Evolutionary conservation across 1,140 invertebrate genomes (phyloP), one percentile per base, ranked within the genome.

Genomic region (Stegodyphus dumicola): DNA sequence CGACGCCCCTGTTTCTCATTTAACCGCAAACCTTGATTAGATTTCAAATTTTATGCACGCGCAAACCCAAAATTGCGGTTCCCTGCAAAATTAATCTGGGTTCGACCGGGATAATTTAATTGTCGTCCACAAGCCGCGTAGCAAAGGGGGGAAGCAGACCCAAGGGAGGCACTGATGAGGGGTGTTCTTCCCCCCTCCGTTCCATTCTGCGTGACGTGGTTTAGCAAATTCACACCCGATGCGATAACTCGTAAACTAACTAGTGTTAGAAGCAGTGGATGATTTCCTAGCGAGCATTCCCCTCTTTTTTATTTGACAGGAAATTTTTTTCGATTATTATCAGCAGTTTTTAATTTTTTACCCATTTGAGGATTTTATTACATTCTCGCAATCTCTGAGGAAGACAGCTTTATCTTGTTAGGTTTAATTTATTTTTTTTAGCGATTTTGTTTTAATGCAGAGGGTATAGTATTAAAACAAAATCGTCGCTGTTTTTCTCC

Each of bases 21-120:
- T 83, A 83, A 83, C 79, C 79, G 79, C 79, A 49, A 83, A 54
- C 79, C 79, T 83, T 83, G 79, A 83, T 83, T 83, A 83, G 79
- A 83, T 83, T 83, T 83, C 79, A 83, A 83, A 83, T 83, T 83
- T 83, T 83, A 83, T 83, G 79, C 79, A 83, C 79, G 79, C 79
- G 70, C 79, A 66, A 71, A 52, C 79, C 79, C 54, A 54, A 83
- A 83, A 83, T 83, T 83, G 79, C 70, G 79, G 79, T 66, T 64
- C 70, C 79, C 79, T 83, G 60, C 79, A 65, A 83, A 83, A 83
- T 83, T 83, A 83, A 83, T 83, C 79, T 83, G 69, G 79, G 56
- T 66, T 74, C 79, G 70, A 74, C 67, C 49, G 79, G 79, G 79
- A 83, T 83, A 83, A 83, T 83, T 83, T 83, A 83, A 83, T 83